phyloP scores from a whole-genome alignment of 2,888 invertebrate species.

The Vannuccia rotundouncinata region DNA sequence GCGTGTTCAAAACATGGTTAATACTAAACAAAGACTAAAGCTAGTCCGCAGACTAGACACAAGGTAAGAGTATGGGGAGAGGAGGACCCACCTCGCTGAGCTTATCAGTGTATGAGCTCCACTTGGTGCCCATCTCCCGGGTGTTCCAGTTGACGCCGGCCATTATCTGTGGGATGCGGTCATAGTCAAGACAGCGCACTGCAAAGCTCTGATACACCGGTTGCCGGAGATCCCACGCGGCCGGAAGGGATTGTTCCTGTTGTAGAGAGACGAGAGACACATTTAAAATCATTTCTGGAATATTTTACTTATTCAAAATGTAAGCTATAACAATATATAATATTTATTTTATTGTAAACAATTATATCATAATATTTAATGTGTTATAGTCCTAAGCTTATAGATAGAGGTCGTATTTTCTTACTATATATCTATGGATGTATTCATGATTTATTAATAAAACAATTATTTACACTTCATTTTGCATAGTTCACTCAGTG shows the following conservation, averaged over 20 bases:
- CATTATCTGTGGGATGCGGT: conserved; percentile 73
- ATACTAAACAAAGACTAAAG: not conserved
- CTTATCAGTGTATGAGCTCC: not conserved
- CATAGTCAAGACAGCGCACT: conserved; percentile 67
- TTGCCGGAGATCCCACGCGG: not conserved
- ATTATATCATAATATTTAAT: too few relatives aligned
- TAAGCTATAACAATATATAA: too few relatives aligned
- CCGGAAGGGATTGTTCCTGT: not conserved
- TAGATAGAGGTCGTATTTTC: too few relatives aligned
- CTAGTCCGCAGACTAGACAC: not conserved
- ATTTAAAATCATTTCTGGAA: too few relatives aligned
- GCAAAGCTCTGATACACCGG: not conserved
- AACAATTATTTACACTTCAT: too few relatives aligned
- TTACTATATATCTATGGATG: too few relatives aligned
- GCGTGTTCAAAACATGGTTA: not conserved
- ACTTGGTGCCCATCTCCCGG: not conserved
- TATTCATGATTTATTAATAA: too few relatives aligned
- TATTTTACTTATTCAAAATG: too few relatives aligned
- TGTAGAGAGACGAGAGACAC: not conserved
- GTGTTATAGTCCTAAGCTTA: too few relatives aligned
- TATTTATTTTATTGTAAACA: too few relatives aligned
- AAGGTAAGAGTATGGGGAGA: too few relatives aligned
- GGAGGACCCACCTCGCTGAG: not conserved
- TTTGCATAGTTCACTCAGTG: too few relatives aligned
- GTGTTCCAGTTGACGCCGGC: conserved; percentile 55